phyloP scores from a whole-genome alignment of 2,797 vertebrate species.

The Pseudotriccus pelzelni region DNA sequence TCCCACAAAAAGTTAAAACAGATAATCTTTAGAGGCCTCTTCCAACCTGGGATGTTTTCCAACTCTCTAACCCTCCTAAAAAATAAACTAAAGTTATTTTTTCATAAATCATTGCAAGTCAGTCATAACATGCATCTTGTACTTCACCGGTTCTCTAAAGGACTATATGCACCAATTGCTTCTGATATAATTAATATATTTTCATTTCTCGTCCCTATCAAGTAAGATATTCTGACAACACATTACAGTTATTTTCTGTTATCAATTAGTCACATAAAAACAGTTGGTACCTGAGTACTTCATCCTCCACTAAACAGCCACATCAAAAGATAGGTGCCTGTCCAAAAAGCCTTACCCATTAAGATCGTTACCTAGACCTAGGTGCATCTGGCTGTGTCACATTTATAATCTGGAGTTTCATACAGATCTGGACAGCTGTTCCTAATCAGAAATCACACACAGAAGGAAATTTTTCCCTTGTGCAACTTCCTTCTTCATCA shows the following conservation, averaged over 20 bases:
- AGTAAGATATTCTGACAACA: not conserved
- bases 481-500: not conserved
- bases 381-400: not conserved
- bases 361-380: not conserved
- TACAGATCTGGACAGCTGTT: not conserved
- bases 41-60: not conserved
- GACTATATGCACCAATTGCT: not conserved
- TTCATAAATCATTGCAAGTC: not conserved
- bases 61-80: not conserved
- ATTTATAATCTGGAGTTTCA: not conserved
- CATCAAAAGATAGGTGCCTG: not conserved
- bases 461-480: not conserved
- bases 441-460: not conserved
- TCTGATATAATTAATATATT: not conserved
- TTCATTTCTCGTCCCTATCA: not conserved
- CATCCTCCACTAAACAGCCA: not conserved
- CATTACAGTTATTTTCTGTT: not conserved
- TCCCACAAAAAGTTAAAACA: not conserved
- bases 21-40: not conserved
- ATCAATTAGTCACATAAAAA: not conserved
- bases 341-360: not conserved
- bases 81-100: not conserved
- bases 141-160: not conserved
- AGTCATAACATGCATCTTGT: not conserved
- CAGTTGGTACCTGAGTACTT: not conserved